Evolutionary conservation across 2,888 invertebrate genomes (phyloP).

Genomic region (Sepioteuthis lessoniana): DNA sequence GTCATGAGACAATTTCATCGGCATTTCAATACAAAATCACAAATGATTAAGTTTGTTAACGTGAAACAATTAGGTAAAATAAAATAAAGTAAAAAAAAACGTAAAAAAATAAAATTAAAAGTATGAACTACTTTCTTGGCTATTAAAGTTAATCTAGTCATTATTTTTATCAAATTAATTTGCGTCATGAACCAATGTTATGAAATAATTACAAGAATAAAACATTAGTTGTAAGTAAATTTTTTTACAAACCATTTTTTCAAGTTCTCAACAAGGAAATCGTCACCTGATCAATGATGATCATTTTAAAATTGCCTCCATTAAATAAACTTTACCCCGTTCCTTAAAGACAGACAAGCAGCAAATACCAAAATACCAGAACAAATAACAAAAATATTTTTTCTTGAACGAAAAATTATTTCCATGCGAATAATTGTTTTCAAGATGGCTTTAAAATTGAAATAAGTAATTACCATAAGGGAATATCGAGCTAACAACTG

Average conservation of each 20-base stretch:
- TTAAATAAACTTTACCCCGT: background rate
- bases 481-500: background rate
- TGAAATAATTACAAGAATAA: background rate
- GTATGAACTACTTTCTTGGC: background rate
- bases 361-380: background rate
- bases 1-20: no score
- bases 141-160: background rate
- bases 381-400: background rate
- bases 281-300: background rate
- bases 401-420: no score
- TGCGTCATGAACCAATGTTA: background rate
- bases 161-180: background rate
- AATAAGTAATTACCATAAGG: background rate
- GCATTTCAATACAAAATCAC: no score
- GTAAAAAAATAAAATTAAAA: no score
- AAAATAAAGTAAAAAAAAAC: no score
- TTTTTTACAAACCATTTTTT: background rate
- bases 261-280: background rate
- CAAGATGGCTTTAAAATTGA: background rate
- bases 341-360: background rate
- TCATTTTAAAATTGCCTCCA: conserved; percentile 12
- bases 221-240: background rate
- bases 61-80: no score
- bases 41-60: no score
- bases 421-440: background rate